A percentile compares a stretch with the other conserved stretches of the same genome.
These are phyloP conservation scores for Plebejus anna DNA, from an alignment of 2,888 invertebrate genomes.

Conservation along the genomic window DNA sequence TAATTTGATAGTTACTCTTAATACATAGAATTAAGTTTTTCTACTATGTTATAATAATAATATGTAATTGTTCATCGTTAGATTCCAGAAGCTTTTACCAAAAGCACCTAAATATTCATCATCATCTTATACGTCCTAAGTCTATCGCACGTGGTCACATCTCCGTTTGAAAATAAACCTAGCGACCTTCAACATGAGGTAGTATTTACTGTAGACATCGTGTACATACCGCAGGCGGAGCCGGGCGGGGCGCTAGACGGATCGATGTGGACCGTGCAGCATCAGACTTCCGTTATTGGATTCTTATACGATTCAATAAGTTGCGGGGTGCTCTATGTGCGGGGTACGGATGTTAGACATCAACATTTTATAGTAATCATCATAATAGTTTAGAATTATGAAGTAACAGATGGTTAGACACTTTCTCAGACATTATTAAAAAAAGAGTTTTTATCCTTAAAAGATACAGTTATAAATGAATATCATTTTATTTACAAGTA, in stretches of 20 bases:
- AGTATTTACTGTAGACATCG: background rate
- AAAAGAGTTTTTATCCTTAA: too few species aligned
- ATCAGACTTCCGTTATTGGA: conserved; percentile 1
- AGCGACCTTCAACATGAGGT: background rate
- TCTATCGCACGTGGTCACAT: background rate
- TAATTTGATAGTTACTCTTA: too few species aligned
- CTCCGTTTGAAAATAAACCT: background rate
- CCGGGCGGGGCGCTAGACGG: conserved; percentile 18
- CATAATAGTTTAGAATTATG: background rate
- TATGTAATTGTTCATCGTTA: too few species aligned
- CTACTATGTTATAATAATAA: too few species aligned
- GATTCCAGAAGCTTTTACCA: background rate
- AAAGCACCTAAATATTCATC: background rate
- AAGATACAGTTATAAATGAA: too few species aligned
- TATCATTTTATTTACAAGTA: too few species aligned
- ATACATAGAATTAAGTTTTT: too few species aligned
- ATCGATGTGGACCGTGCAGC: conserved; percentile 2
- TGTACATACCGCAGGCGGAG: background rate
- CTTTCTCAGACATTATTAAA: background rate
- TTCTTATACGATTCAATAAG: background rate
- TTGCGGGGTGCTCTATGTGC: background rate
- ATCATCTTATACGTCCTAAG: background rate
- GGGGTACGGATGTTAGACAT: background rate
- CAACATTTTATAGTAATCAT: background rate
- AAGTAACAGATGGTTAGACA: background rate